Evolutionary conservation across 2,888 invertebrate species (phyloP), one percentile per base, ranked within the genome.

Genomic region (Melanostoma scalare): DNA sequence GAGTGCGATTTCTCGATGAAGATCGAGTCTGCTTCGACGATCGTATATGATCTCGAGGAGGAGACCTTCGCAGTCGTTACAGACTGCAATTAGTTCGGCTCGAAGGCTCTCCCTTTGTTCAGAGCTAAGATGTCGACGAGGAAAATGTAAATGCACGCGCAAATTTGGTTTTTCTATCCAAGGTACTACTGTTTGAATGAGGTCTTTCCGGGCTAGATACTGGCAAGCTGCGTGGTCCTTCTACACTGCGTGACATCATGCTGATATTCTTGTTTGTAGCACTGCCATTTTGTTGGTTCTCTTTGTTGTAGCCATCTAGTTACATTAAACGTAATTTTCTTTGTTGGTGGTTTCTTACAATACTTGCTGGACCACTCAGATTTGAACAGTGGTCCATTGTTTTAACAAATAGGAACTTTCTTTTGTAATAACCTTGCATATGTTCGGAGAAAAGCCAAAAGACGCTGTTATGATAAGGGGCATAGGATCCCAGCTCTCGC

Each of bases 31-130:
- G 95, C 78, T 90, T 90, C 95, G 94, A 86, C 31, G 97, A 96
- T 91, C n/a, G n/a, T 97, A 95, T 90, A 98, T 97, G 90, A 98
- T 97, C 92, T 97, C 97, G 87, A 97, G 94, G 78, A 98, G 96
- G 95, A 98, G 96, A 80, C 96, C 95, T 90, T 97, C 97, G 92
- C 98, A 98, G 93, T 98, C 98, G 91, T 96, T 96, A 90, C 98
- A 98, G 58, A 98, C 97, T 82, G 95, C 95, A 95, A 97, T 96
- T 89, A 96, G 94, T 79, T 96, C 95, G 86, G 95, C 95, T 79
- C 94, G 94, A 58, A 95, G 92, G 30, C 94, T 93, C 89, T 95
- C 95, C 78, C 93, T 92, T 53, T 92, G 92, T 68, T 93, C 91
- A 72, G 90, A 90, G 71, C 89, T 88, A 36, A 91, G 87, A 48